Percentiles rank a stretch among this genome's conserved stretches.
Evolutionary conservation across 2,888 invertebrate genomes (phyloP).

Genomic region (Pachydiplax longipennis): DNA sequence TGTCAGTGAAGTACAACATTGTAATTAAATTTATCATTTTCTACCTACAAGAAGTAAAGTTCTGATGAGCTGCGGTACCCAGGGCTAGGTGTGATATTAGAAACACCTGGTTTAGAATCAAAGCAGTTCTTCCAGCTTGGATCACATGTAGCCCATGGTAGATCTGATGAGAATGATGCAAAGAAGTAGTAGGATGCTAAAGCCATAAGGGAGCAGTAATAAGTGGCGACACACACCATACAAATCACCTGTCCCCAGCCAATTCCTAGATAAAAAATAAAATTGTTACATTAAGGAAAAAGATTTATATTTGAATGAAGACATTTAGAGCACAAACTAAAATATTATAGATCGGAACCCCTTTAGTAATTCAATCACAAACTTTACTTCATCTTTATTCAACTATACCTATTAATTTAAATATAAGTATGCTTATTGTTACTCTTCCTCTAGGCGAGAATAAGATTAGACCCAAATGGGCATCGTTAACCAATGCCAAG

Average conservation of each 20-base stretch:
- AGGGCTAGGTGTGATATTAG: conserved; percentile 10
- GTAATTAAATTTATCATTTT: too few species aligned
- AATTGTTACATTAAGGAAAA: not conserved
- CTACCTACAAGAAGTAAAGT: conserved; percentile 65
- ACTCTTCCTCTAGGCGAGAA: too few species aligned
- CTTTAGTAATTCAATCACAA: too few species aligned
- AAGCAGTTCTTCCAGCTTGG: conserved; percentile 65
- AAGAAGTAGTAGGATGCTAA: conserved; percentile 76
- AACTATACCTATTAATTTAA: too few species aligned
- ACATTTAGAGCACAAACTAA: too few species aligned
- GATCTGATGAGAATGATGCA: conserved; percentile 71
- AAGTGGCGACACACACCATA: conserved; percentile 70
- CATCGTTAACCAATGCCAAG: too few species aligned
- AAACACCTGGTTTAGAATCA: conserved; percentile 51
- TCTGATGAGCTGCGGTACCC: conserved; percentile 59
- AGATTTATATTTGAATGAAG: not conserved
- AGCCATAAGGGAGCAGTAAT: conserved; percentile 79
- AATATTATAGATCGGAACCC: too few species aligned
- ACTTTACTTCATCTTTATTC: not conserved
- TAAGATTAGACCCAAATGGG: too few species aligned
- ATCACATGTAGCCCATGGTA: conserved; percentile 78
- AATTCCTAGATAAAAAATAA: conserved; percentile 55
- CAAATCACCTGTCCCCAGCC: conserved; percentile 62
- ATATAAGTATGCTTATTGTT: too few species aligned
- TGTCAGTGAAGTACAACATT: too few species aligned